Evolutionary conservation across 2,888 invertebrate genomes (phyloP).

Genomic region (Melanophora roralis): DNA sequence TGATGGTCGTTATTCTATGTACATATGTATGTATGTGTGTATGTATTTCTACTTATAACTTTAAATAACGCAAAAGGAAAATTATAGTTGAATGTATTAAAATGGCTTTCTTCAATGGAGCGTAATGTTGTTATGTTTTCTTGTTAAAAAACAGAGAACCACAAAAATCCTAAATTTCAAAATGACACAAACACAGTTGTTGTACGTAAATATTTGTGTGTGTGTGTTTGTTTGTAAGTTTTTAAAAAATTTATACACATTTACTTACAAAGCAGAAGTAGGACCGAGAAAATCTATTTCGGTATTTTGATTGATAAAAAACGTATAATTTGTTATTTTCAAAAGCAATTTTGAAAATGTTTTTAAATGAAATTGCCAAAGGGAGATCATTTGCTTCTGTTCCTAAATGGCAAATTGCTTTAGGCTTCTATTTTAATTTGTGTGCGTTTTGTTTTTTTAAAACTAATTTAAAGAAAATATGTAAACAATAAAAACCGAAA

Average conservation of each 20-base stretch:
- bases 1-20: not conserved
- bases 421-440: too few species aligned
- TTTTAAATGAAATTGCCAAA: too few species aligned
- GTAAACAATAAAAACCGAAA: too few species aligned
- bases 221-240: not conserved
- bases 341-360: too few species aligned
- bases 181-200: slow-evolving; percentile 8
- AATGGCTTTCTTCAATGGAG: not conserved
- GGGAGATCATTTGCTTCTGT: too few species aligned
- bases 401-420: too few species aligned
- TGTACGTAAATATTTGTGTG: too few species aligned
- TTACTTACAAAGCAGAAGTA: not conserved
- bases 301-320: not conserved
- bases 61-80: not conserved
- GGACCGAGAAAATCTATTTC: not conserved
- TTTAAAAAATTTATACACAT: not conserved
- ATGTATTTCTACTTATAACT: too few species aligned
- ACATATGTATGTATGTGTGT: too few species aligned
- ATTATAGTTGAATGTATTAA: not conserved
- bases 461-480: too few species aligned
- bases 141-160: not conserved
- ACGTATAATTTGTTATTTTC: not conserved
- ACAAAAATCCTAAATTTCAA: slow-evolving; percentile 17
- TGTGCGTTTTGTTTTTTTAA: too few species aligned
- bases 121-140: not conserved